phyloP scores from a whole-genome alignment of 2,797 vertebrate genomes.

The Esox lucius region DNA sequence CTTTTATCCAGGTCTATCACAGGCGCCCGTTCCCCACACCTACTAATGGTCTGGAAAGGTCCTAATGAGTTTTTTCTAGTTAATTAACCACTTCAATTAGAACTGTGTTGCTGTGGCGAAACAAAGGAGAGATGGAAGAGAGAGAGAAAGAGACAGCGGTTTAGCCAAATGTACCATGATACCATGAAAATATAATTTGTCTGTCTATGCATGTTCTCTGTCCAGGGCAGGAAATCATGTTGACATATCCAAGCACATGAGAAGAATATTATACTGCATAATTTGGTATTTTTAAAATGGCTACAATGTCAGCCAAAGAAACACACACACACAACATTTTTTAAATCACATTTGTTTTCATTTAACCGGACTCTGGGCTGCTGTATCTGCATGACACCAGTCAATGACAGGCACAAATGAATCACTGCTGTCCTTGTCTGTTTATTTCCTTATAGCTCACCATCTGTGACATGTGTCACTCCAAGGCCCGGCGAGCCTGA shows the following conservation, averaged over 20 bases:
- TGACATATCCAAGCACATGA: background rate
- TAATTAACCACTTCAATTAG: constrained; percentile 65
- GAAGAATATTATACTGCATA: background rate
- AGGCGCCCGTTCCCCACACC: constrained; percentile 14
- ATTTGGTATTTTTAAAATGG: background rate
- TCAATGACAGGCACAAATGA: constrained; percentile 2
- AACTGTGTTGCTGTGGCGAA: constrained; percentile 34
- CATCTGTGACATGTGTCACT: constrained; percentile 13
- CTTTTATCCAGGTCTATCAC: constrained; percentile 17
- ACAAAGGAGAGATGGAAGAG: background rate
- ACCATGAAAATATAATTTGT: background rate
- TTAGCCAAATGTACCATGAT: background rate
- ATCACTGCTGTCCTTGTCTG: constrained; percentile 2
- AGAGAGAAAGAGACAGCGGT: background rate
- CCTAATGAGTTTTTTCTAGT: constrained; percentile 65
- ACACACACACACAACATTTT: background rate
- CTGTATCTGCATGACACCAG: background rate
- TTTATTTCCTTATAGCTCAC: background rate
- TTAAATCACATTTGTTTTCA: background rate
- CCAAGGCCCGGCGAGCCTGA: background rate
- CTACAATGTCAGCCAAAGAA: background rate
- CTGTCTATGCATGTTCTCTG: background rate
- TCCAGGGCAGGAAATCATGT: background rate
- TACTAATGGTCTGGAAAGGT: constrained; percentile 62
- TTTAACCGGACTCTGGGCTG: background rate